These are phyloP conservation scores for Hypomecis punctinalis DNA, from an alignment of 2,888 invertebrate genomes.

Conservation along the genomic window DNA sequence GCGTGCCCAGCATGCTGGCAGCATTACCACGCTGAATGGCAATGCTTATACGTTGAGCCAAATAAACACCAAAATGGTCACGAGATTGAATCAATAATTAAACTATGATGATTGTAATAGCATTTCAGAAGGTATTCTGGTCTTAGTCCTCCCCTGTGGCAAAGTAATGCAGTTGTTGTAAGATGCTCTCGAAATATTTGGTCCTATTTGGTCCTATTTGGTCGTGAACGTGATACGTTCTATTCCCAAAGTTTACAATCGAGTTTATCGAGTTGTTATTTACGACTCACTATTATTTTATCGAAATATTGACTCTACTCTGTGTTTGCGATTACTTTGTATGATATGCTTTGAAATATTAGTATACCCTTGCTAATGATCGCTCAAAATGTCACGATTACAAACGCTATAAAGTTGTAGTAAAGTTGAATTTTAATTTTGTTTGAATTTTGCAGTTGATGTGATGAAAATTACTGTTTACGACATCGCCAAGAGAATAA, in stretches of 20 bases:
- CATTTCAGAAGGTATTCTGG: neutral
- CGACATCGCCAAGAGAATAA: no score
- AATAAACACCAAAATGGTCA: no score
- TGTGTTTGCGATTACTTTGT: slow-evolving; percentile 4
- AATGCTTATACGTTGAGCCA: no score
- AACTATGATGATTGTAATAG: no score
- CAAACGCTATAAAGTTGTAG: neutral
- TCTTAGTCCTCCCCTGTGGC: slow-evolving; percentile 1
- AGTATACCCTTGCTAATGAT: slow-evolving; percentile 2
- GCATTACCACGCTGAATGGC: no score
- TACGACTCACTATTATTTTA: slow-evolving; percentile 9
- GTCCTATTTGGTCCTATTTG: slow-evolving; percentile 26
- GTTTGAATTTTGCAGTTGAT: no score
- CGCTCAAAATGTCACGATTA: neutral
- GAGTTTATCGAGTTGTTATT: slow-evolving; percentile 8
- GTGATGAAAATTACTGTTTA: no score
- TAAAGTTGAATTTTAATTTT: neutral
- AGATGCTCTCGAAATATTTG: slow-evolving; percentile 25
- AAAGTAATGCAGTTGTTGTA: slow-evolving; percentile 22
- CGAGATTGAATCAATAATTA: no score
- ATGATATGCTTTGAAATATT: slow-evolving; percentile 4
- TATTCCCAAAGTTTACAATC: slow-evolving; percentile 22
- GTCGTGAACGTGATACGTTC: slow-evolving; percentile 22
- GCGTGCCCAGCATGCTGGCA: no score
- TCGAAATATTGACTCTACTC: slow-evolving; percentile 11